These are phyloP conservation scores for Zele albiditarsus DNA, from an alignment of 2,888 invertebrate species.

Conservation along the genomic window DNA sequence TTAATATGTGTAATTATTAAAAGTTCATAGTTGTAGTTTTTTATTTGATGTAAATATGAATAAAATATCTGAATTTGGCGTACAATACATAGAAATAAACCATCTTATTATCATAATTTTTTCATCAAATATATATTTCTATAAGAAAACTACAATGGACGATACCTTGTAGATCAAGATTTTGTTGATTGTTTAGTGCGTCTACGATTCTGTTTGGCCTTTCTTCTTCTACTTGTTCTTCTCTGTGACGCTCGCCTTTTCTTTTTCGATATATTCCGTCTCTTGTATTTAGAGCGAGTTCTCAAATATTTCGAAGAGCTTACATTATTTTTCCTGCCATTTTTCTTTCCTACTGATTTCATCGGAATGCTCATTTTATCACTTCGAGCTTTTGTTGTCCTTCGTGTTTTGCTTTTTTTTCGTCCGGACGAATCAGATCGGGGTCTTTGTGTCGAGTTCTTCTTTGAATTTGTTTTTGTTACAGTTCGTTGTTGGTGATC, in stretches of 20 bases:
- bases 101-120: neutral
- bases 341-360: neutral
- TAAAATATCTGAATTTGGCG: neutral
- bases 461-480: neutral
- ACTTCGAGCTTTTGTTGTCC: neutral
- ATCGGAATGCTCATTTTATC: neutral
- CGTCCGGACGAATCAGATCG: neutral
- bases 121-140: neutral
- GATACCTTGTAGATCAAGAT: neutral
- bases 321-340: neutral
- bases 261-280: neutral
- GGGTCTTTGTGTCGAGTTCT: neutral
- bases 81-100: neutral
- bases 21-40: neutral
- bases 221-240: neutral
- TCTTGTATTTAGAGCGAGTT: neutral
- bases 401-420: neutral
- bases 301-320: neutral
- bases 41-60: neutral
- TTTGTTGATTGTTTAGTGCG: neutral
- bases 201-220: neutral
- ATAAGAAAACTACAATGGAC: neutral
- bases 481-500: neutral
- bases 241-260: neutral
- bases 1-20: too few species aligned